Conservation (phyloP, 2,113 vertebrate species). For the Cyanoramphus novaezelandiae region DNA sequence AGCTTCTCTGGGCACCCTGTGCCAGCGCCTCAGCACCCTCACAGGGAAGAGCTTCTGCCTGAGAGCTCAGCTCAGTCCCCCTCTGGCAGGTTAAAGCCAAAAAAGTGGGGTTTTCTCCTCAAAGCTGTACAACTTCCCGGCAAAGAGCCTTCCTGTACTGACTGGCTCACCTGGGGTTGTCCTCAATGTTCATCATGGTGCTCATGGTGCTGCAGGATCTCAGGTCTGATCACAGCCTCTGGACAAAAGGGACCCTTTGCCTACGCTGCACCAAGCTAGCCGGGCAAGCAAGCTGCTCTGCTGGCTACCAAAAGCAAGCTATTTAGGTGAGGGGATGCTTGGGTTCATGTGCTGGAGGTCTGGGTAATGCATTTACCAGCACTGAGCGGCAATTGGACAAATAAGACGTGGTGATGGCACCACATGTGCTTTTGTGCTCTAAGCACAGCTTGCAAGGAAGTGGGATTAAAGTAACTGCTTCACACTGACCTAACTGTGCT, state of each 20-base stretch:
- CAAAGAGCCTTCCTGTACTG: background rate
- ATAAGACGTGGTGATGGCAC: rapidly evolving
- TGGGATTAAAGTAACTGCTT: background rate
- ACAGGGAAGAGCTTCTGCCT: background rate
- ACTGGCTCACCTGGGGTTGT: background rate
- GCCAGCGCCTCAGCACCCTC: background rate
- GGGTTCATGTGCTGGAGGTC: background rate
- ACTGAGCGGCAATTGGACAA: rapidly evolving
- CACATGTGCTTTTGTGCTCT: background rate
- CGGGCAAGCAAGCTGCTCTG: background rate
- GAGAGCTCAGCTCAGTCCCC: background rate
- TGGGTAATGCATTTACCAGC: background rate
- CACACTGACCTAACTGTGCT: rapidly evolving
- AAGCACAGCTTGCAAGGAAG: background rate
- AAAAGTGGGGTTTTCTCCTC: background rate
- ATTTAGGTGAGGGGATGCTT: background rate
- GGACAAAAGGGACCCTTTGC: background rate
- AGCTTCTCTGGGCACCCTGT: background rate
- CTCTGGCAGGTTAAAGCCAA: background rate
- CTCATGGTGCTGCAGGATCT: background rate
- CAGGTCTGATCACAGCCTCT: background rate
- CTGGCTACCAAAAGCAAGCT: background rate
- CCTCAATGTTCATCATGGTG: rapidly evolving
- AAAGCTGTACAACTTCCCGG: background rate
- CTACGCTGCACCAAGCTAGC: rapidly evolving